Conservation (phyloP, 2,888 invertebrate genomes). For the Watsonalla cultraria region DNA sequence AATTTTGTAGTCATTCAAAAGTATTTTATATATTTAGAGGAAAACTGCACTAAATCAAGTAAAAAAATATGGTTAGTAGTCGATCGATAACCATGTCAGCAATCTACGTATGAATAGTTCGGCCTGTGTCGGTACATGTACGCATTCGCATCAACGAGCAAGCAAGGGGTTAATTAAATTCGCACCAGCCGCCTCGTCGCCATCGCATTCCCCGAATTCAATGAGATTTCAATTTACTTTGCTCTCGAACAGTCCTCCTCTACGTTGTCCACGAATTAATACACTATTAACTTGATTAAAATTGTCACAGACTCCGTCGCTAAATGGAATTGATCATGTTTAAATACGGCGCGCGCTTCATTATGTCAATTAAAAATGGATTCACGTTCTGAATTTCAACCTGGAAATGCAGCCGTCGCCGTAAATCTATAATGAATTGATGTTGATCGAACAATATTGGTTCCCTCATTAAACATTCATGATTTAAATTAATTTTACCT, state of each 20-base stretch:
- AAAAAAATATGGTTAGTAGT: background rate
- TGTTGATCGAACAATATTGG: too few species aligned
- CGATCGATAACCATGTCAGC: constrained; percentile 2
- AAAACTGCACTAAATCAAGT: background rate
- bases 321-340: constrained; percentile 6
- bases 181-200: constrained; percentile 71
- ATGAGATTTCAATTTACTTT: constrained; percentile 78
- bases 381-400: background rate
- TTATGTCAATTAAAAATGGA: background rate
- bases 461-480: too few species aligned
- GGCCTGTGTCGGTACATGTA: constrained; percentile 27
- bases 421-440: too few species aligned
- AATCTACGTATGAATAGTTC: constrained; percentile 21
- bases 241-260: constrained; percentile 54
- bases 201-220: constrained; percentile 74
- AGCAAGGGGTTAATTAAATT: constrained; percentile 77
- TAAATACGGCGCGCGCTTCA: background rate
- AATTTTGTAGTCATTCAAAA: too few species aligned
- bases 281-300: constrained; percentile 44
- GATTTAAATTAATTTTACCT: too few species aligned
- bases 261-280: constrained; percentile 54
- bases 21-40: too few species aligned
- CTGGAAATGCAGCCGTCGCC: background rate
- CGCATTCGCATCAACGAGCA: constrained; percentile 60
- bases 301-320: constrained; percentile 18